Percentiles rank a stretch among this genome's conserved stretches.
Evolutionary conservation across 1,140 invertebrate species (phyloP).

Genomic region (Anthonomus grandis): DNA sequence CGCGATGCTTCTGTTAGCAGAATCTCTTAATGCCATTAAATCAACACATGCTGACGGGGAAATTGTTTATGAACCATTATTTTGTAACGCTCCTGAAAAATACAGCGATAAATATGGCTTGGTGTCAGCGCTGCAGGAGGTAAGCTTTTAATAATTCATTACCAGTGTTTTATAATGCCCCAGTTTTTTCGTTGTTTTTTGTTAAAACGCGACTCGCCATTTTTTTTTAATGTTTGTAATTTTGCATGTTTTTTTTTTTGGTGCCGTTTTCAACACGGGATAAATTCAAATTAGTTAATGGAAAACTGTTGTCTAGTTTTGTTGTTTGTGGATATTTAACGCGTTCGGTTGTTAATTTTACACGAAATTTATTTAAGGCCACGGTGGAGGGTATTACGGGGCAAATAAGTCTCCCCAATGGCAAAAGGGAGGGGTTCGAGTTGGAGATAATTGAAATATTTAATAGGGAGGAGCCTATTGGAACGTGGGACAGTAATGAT

Average conservation of each 20-base stretch:
- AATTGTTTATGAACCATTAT: conserved; percentile 50
- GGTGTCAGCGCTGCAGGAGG: conserved; percentile 20
- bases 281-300: neutral
- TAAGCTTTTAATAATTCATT: conserved; percentile 25
- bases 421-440: conserved; percentile 17
- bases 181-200: neutral
- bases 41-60: conserved; percentile 34
- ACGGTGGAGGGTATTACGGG: conserved; percentile 11
- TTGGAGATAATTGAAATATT: conserved; percentile 16
- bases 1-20: conserved; percentile 66
- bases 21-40: conserved; percentile 55
- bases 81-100: conserved; percentile 51
- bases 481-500: conserved; percentile 7
- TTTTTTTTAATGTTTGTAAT: neutral
- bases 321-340: too few relatives aligned
- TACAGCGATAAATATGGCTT: conserved; percentile 49
- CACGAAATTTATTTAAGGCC: conserved; percentile 6
- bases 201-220: neutral
- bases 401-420: conserved; percentile 9
- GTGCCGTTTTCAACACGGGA: neutral
- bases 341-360: too few relatives aligned
- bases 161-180: conserved; percentile 18
- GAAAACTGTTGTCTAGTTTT: neutral
- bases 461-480: conserved; percentile 4
- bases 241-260: neutral